Conservation (phyloP, 37 sponge, comb jelly and placozoan genomes). For the Spongilla lacustris region DNA sequence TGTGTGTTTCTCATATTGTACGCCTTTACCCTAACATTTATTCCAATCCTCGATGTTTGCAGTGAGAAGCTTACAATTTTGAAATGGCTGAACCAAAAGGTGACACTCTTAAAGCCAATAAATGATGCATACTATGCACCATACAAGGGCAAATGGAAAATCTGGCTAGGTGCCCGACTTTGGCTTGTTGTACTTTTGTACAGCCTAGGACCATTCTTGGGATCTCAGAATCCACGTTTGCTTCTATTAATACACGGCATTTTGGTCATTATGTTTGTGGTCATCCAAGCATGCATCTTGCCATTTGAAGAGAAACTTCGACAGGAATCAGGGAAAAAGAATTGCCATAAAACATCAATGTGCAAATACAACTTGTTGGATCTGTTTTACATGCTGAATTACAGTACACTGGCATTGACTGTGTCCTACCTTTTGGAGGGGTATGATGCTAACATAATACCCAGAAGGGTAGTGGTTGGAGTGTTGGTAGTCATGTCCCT, state of each 20-base stretch:
- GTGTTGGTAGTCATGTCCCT: neutral
- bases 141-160: slow-evolving; percentile 38
- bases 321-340: too few relatives aligned
- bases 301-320: too few relatives aligned
- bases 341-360: too few relatives aligned
- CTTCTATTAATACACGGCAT: too few relatives aligned
- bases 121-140: slow-evolving; percentile 22
- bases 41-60: neutral
- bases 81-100: too few relatives aligned
- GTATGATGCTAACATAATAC: neutral
- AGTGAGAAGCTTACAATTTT: too few relatives aligned
- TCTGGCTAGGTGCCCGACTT: slow-evolving; percentile 35
- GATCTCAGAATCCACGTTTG: too few relatives aligned
- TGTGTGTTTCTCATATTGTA: slow-evolving; percentile 11
- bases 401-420: slow-evolving; percentile 1
- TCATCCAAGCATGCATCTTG: too few relatives aligned
- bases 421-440: neutral
- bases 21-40: too few relatives aligned
- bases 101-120: too few relatives aligned
- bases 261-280: too few relatives aligned
- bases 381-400: slow-evolving; percentile 21
- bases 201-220: neutral
- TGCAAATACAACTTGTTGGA: neutral
- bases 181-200: slow-evolving; percentile 7
- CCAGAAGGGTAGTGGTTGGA: neutral